Conservation (phyloP, 2,113 vertebrate genomes). For the Lota lota region DNA sequence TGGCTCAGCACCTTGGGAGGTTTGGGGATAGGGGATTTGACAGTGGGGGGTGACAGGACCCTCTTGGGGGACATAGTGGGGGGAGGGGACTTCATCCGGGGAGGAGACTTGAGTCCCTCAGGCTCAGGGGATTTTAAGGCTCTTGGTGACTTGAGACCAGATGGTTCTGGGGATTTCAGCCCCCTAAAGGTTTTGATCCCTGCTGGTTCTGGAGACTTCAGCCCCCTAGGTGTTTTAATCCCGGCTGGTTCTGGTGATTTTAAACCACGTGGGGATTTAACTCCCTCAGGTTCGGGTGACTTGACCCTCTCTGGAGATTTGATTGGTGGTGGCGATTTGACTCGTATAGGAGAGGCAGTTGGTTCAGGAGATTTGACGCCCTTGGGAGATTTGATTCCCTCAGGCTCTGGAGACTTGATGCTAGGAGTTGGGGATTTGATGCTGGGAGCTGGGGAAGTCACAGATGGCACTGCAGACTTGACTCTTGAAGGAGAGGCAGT, state of each 20-base stretch:
- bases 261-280: constrained; percentile 35
- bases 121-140: constrained; percentile 68
- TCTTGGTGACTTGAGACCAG: constrained; percentile 56
- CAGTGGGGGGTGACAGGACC: constrained; percentile 78
- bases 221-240: constrained; percentile 37
- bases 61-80: constrained; percentile 74
- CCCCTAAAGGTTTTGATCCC: constrained; percentile 54
- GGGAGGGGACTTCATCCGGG: constrained; percentile 83
- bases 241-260: constrained; percentile 58
- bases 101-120: constrained; percentile 74
- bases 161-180: constrained; percentile 58
- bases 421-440: constrained; percentile 74
- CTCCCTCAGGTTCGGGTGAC: constrained; percentile 63
- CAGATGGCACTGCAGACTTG: constrained; percentile 72
- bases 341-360: constrained; percentile 79
- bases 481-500: constrained; percentile 81
- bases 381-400: constrained; percentile 74
- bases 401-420: constrained; percentile 49
- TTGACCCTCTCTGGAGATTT: constrained; percentile 78
- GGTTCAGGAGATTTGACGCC: constrained; percentile 82
- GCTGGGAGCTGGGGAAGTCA: constrained; percentile 28
- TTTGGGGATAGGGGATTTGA: constrained; percentile 72
- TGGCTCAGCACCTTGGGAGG: constrained; percentile 85
- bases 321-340: constrained; percentile 78
- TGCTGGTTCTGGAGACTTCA: constrained; percentile 58